phyloP scores from a whole-genome alignment of 2,113 vertebrate genomes.

The Neotoma lepida region DNA sequence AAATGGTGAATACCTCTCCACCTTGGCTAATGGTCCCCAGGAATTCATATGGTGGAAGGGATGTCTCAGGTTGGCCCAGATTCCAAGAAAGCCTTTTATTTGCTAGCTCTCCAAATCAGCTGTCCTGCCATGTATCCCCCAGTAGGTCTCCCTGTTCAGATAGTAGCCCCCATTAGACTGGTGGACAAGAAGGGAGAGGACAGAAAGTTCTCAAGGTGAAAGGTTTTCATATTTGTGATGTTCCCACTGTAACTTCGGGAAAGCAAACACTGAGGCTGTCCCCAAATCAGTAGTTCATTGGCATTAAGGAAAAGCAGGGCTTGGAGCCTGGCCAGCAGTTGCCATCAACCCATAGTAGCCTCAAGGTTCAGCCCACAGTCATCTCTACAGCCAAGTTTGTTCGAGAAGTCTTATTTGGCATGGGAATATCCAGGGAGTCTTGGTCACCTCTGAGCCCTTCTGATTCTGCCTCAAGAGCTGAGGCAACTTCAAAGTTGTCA shows the following conservation, averaged over 20 bases:
- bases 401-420: fast-evolving
- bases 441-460: background rate
- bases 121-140: fast-evolving
- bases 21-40: too few species aligned
- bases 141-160: fast-evolving
- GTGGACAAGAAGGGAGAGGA: fast-evolving
- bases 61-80: background rate
- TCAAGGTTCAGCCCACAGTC: too few species aligned
- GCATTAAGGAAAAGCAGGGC: background rate
- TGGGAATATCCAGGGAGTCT: background rate
- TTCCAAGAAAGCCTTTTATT: background rate
- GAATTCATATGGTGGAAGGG: background rate
- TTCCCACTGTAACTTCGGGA: background rate
- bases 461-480: background rate
- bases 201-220: fast-evolving
- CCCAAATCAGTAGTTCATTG: fast-evolving
- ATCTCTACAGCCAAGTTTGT: background rate
- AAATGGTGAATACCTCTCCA: fast-evolving
- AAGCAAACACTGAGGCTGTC: background rate
- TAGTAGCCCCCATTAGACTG: fast-evolving
- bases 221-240: fast-evolving
- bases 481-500: background rate
- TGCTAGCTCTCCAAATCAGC: background rate
- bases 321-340: fast-evolving
- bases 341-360: background rate